phyloP scores from a whole-genome alignment of 2,113 vertebrate genomes.

The Baryphthengus martii region DNA sequence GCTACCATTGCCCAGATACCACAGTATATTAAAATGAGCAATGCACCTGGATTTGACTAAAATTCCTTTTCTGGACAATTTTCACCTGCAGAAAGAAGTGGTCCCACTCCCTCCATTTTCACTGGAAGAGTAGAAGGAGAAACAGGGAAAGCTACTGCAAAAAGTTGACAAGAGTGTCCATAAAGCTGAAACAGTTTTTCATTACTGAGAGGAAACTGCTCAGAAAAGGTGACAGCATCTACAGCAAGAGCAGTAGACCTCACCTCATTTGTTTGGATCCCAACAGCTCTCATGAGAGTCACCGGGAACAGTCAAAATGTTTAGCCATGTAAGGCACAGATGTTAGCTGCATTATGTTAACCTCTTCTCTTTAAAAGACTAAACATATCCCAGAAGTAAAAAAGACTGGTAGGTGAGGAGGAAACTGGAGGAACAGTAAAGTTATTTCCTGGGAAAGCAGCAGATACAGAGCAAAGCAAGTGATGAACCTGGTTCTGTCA shows the following conservation, averaged over 20 bases:
- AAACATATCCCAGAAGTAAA: neutral
- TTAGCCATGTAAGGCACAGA: neutral
- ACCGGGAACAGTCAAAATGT: neutral
- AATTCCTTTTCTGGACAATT: neutral
- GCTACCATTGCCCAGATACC: neutral
- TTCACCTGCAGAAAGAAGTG: neutral
- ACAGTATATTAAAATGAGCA: neutral
- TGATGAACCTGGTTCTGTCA: neutral
- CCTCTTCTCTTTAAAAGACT: neutral
- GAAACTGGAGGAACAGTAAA: neutral
- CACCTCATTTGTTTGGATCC: neutral
- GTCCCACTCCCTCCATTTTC: neutral
- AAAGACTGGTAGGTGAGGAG: neutral
- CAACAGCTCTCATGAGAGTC: neutral
- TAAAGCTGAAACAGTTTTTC: neutral
- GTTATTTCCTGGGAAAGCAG: neutral
- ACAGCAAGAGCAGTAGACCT: neutral
- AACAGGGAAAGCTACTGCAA: neutral
- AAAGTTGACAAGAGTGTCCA: neutral
- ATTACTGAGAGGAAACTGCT: neutral
- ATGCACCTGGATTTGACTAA: rapidly evolving
- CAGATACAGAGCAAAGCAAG: neutral
- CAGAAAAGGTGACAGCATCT: neutral
- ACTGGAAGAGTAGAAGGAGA: neutral
- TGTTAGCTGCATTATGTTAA: neutral